These are phyloP conservation scores for Anseranas semipalmata DNA, from an alignment of 2,113 vertebrate genomes.

Conservation along the genomic window DNA sequence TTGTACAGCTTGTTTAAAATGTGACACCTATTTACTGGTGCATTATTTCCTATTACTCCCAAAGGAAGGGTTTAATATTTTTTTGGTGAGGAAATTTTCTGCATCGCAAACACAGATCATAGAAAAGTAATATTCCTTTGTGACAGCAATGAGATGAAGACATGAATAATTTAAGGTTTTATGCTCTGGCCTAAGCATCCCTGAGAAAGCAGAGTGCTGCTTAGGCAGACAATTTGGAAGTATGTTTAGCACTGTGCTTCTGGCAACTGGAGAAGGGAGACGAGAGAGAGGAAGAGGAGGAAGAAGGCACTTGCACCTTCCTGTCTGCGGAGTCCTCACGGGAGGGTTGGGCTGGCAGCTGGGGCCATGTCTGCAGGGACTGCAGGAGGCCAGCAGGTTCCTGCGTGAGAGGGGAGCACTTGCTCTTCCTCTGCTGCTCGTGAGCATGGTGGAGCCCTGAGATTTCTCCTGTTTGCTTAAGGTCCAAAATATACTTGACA, in stretches of 20 bases:
- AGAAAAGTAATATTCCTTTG: slow-evolving; percentile 42
- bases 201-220: slow-evolving; percentile 7
- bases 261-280: neutral
- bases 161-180: slow-evolving; percentile 57
- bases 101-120: slow-evolving; percentile 18
- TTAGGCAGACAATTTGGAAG: slow-evolving; percentile 6
- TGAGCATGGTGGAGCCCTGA: neutral
- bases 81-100: neutral
- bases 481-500: neutral
- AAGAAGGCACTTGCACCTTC: neutral
- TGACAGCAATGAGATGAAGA: slow-evolving; percentile 22
- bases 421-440: neutral
- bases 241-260: neutral
- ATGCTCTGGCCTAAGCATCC: slow-evolving; percentile 31
- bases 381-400: neutral
- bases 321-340: neutral
- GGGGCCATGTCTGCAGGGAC: neutral
- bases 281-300: neutral
- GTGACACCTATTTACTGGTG: slow-evolving; percentile 29
- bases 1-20: slow-evolving; percentile 11
- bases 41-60: slow-evolving; percentile 5
- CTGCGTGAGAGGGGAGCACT: neutral
- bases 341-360: neutral
- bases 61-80: neutral
- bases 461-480: neutral